Conservation (phyloP, 2,888 invertebrate species). For the Eupithecia abbreviata region DNA sequence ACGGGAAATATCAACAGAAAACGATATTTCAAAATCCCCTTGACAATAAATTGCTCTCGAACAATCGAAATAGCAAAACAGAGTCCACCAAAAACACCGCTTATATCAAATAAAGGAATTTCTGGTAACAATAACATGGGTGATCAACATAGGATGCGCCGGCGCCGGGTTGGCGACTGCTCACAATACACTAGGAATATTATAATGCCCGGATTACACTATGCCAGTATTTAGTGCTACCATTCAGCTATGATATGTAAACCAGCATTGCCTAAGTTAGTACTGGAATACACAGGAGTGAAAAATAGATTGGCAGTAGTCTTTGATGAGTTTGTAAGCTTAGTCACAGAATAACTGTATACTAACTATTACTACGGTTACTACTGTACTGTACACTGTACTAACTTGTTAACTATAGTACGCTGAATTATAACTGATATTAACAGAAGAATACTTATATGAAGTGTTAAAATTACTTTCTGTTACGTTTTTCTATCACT, state of each 20-base stretch:
- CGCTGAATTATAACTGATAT: too few species aligned
- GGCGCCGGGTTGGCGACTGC: constrained; percentile 75
- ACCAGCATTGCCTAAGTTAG: background rate
- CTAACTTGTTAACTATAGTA: too few species aligned
- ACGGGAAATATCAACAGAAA: background rate
- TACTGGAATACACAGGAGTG: background rate
- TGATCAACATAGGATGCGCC: constrained; percentile 65
- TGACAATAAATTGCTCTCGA: constrained; percentile 22
- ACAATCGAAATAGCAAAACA: constrained; percentile 61
- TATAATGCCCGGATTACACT: constrained; percentile 50
- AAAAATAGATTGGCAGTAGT: background rate
- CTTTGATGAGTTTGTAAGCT: background rate
- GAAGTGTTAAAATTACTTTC: background rate
- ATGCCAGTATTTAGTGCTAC: background rate
- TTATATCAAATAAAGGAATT: constrained; percentile 80
- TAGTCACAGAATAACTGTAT: background rate
- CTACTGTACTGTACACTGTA: too few species aligned
- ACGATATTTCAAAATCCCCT: background rate
- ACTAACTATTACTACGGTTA: too few species aligned
- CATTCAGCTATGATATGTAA: background rate
- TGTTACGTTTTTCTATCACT: background rate
- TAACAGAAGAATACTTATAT: background rate
- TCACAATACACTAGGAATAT: constrained; percentile 61
- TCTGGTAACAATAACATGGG: constrained; percentile 75
- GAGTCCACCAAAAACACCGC: constrained; percentile 66